These are phyloP conservation scores for Bos taurus DNA, from an alignment of 2,113 vertebrate genomes.

Conservation along the genomic window DNA sequence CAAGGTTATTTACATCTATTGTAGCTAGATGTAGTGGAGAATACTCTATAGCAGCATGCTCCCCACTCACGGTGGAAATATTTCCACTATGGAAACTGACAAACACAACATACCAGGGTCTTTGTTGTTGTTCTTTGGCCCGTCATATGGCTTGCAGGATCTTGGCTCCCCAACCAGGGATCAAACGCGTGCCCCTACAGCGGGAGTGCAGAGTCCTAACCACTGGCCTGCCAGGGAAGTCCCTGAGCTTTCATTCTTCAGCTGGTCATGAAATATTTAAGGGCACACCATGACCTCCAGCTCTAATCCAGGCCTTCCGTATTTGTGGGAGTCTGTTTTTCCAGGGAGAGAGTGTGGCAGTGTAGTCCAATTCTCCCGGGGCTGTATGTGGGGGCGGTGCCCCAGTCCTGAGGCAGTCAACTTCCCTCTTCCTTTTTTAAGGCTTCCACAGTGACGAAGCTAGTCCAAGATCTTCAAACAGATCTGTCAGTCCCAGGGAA, in stretches of 20 bases:
- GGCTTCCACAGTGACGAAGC: not conserved
- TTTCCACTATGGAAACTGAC: not conserved
- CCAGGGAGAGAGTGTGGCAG: not conserved
- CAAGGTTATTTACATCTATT: not conserved
- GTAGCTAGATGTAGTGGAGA: not conserved
- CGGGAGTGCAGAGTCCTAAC: not conserved
- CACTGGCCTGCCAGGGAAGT: not conserved
- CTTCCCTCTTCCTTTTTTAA: not conserved
- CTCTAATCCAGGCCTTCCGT: not conserved
- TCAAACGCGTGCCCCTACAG: not conserved
- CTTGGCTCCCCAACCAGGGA: not conserved
- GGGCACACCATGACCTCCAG: fast-evolving
- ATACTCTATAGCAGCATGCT: not conserved
- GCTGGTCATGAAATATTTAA: not conserved
- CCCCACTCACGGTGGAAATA: not conserved
- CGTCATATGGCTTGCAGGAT: not conserved
- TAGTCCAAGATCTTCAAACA: not conserved
- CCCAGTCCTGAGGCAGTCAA: not conserved
- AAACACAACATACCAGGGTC: not conserved
- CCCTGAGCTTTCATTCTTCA: not conserved
- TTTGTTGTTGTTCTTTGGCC: not conserved
- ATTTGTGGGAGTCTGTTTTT: not conserved
- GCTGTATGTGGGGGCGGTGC: fast-evolving
- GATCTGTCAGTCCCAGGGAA: not conserved
- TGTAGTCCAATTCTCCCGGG: fast-evolving